Percentiles rank a stretch among this genome's conserved stretches.
phyloP scores from a whole-genome alignment of 2,113 vertebrate genomes.

The Agapornis roseicollis region DNA sequence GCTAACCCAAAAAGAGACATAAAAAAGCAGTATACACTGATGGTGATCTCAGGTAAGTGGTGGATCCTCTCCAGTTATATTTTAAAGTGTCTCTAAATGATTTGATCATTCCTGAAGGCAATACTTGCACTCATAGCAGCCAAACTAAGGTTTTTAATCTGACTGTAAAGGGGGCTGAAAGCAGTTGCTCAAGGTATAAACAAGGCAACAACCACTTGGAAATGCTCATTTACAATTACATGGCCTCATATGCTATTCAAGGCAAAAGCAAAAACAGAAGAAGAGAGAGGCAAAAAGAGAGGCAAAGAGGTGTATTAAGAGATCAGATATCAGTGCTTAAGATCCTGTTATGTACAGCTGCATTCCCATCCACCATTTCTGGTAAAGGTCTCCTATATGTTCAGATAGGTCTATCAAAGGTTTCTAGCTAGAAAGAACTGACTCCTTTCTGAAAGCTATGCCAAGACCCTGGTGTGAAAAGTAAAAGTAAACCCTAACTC shows the following conservation, averaged over 20 bases:
- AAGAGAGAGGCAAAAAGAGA: not conserved
- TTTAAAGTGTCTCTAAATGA: not conserved
- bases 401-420: not conserved
- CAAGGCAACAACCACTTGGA: not conserved
- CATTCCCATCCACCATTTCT: not conserved
- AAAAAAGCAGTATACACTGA: accelerated
- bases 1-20: not conserved
- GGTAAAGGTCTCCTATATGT: not conserved
- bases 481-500: not conserved
- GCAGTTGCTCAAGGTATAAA: accelerated
- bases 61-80: not conserved
- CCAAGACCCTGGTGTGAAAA: not conserved
- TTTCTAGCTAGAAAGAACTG: not conserved
- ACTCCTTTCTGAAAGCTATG: not conserved
- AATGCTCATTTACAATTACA: not conserved
- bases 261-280: not conserved
- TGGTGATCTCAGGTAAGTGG: not conserved
- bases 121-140: not conserved
- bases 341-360: not conserved
- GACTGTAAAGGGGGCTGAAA: not conserved
- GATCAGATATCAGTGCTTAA: not conserved
- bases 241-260: not conserved
- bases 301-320: too few relatives aligned
- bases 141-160: not conserved
- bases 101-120: not conserved